Percentiles rank a stretch among this genome's conserved stretches.
Conservation (phyloP, 2,113 vertebrate species). For the Lophius piscatorius region DNA sequence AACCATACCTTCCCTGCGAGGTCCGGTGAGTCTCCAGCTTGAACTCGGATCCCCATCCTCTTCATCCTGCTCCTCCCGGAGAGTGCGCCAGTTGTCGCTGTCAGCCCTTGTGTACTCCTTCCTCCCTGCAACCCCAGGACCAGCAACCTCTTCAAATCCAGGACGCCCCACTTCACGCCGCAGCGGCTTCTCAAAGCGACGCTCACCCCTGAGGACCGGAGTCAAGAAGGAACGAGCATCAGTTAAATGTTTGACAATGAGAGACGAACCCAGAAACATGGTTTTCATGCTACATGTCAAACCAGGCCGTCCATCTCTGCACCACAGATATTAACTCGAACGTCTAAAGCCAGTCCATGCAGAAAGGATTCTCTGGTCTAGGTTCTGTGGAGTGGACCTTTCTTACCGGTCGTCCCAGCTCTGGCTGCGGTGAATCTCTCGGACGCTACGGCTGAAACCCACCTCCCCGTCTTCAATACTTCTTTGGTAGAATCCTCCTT, state of each 20-base stretch:
- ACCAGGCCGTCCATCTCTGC: too few species aligned
- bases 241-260: too few species aligned
- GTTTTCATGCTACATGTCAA: too few species aligned
- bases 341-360: too few species aligned
- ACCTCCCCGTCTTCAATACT: conserved; percentile 88
- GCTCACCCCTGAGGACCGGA: conserved; percentile 81
- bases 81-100: conserved; percentile 92
- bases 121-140: conserved; percentile 66
- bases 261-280: too few species aligned
- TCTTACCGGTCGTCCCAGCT: conserved; percentile 92
- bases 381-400: neutral
- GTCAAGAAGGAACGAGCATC: too few species aligned
- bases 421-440: conserved; percentile 92
- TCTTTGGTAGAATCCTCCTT: conserved; percentile 93
- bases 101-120: conserved; percentile 91
- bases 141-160: conserved; percentile 85
- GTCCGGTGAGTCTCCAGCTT: conserved; percentile 82
- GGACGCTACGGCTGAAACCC: conserved; percentile 83
- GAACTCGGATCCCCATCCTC: conserved; percentile 81
- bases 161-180: conserved; percentile 86
- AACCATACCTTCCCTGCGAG: conserved; percentile 81
- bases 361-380: too few species aligned
- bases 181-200: conserved; percentile 88
- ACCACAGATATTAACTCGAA: too few species aligned
- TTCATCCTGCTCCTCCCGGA: conserved; percentile 88